A percentile compares a stretch with the other conserved stretches of the same genome.
Conservation (phyloP, 2,888 invertebrate genomes). For the Arenicola marina region DNA sequence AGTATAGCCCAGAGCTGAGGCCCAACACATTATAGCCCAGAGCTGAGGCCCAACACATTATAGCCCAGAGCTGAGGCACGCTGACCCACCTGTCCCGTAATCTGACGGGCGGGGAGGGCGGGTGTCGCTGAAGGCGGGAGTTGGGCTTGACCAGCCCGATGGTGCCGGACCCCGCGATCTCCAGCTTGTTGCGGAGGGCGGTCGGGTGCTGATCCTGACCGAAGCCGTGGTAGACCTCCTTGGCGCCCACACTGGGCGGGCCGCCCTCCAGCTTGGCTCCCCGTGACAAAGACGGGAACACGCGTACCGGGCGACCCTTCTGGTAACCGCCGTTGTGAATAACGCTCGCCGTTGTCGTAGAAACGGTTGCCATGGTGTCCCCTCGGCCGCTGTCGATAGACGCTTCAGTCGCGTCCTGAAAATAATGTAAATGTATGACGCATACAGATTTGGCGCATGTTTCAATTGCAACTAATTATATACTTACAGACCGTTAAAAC, state of each 20-base stretch:
- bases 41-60: too few relatives aligned
- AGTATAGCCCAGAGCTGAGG: too few relatives aligned
- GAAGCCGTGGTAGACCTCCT: background rate
- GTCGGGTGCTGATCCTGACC: background rate
- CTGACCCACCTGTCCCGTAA: slow-evolving; percentile 47
- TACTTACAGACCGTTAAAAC: background rate
- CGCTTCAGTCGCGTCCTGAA: slow-evolving; percentile 42
- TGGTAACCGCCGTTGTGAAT: background rate
- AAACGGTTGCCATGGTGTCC: slow-evolving; percentile 56
- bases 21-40: too few relatives aligned
- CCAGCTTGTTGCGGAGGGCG: background rate
- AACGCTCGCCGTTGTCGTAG: slow-evolving; percentile 26
- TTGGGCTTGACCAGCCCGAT: too few relatives aligned
- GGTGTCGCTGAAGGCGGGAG: slow-evolving; percentile 35
- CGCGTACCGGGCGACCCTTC: slow-evolving; percentile 8
- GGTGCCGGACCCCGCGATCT: background rate
- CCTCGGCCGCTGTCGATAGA: slow-evolving; percentile 58
- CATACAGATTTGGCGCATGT: background rate
- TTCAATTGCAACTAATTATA: background rate
- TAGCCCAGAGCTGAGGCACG: too few relatives aligned
- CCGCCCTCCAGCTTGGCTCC: background rate
- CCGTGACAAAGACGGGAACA: background rate
- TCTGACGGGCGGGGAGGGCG: slow-evolving; percentile 51
- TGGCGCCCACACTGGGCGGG: slow-evolving; percentile 2
- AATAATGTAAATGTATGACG: background rate